A percentile compares a stretch with the other conserved stretches of the same genome.
Conservation (phyloP, 2,797 vertebrate species). For the Naso thynnoides region DNA sequence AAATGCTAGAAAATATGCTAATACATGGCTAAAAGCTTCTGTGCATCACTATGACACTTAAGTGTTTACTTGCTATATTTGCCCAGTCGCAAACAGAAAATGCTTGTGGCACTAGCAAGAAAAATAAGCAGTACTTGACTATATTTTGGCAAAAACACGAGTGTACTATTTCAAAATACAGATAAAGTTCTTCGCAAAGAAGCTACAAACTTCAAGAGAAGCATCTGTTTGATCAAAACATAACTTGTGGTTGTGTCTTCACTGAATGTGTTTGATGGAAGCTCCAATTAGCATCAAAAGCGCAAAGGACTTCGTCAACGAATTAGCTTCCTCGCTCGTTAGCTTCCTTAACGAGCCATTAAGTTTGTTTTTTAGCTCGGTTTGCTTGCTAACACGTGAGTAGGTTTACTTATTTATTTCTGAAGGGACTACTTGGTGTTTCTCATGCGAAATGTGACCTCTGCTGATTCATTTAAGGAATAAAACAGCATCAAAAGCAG, state of each 20-base stretch:
- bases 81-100: neutral
- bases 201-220: neutral
- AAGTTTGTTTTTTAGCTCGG: neutral
- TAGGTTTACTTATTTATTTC: neutral
- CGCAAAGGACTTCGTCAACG: neutral
- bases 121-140: neutral
- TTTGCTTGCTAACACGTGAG: neutral
- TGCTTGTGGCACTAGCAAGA: neutral
- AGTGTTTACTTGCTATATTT: neutral
- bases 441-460: neutral
- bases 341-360: neutral
- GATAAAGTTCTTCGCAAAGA: neutral
- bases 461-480: neutral
- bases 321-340: neutral
- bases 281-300: neutral
- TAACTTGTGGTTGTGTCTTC: no score
- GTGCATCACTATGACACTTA: no score
- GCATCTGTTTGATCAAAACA: neutral
- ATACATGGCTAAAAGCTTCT: neutral
- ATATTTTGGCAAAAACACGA: neutral
- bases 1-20: neutral
- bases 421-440: neutral
- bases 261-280: neutral
- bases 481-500: constrained; percentile 1
- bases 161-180: neutral